Base-by-base conservation (phyloP, 2,888 invertebrate species). In the Euphydryas editha region DNA sequence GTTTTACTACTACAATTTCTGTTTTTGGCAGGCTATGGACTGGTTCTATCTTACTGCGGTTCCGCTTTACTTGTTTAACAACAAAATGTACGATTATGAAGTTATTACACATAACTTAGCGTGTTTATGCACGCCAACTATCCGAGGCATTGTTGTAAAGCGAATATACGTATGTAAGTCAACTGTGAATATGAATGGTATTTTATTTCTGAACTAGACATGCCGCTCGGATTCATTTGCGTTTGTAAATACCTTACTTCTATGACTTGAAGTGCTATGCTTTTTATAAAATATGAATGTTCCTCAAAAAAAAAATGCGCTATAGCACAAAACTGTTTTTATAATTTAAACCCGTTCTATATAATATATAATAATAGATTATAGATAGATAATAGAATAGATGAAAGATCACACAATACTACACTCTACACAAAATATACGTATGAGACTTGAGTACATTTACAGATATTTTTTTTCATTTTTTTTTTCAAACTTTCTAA, bases 11-110 rank as follows among this genome's bases (percentile, higher is more conserved):
- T 51, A 51, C 30, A 21, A 57, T 65, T 55, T 64, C 59, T 61
- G 69, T 42, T 68, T 70, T 73, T 74, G 74, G 73, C 74, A 73
- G 67, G 63, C 65, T 46, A 57, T 62, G 65, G 66, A 60, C 69
- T 60, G 61, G 69, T 59, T 57, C 69, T 72, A 73, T 73, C 72
- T 70, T 61, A 47, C 57, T 60, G 62, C 61, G 59, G 59, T 65
- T 69, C 69, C 67, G 68, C 55, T 68, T 69, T 56, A 65, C 39
- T 71, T 67, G 65, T 65, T 71, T 62, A 59, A 58, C 47, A 61
- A 65, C 59, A 37, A 65, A 65, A 69, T 65, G 49, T 62, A 66
- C 60, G 59, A 63, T 63, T 58, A 66, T 42, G 58, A 63, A 57
- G 49, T 69, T 69, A 63, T 66, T 59, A 63, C 54, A 47, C 62